These are phyloP conservation scores for Anoplius nigerrimus DNA, from an alignment of 2,888 invertebrate species.

Conservation along the genomic window DNA sequence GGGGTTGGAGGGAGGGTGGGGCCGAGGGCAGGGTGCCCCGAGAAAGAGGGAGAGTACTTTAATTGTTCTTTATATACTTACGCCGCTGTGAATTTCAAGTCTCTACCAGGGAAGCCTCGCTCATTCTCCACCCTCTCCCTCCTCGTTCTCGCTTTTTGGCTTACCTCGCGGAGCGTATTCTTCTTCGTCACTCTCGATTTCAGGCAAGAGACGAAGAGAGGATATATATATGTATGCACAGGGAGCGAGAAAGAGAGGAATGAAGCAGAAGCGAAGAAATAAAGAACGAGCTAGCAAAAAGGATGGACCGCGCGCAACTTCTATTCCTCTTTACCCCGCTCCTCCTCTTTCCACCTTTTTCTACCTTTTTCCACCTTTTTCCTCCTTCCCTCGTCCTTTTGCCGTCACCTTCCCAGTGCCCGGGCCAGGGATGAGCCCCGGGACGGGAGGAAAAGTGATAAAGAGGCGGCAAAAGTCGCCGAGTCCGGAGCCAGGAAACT, in stretches of 20 bases:
- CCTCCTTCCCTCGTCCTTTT: too few species aligned
- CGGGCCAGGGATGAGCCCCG: too few species aligned
- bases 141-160: slow-evolving; percentile 28
- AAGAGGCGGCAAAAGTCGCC: neutral
- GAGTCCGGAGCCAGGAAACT: neutral
- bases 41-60: slow-evolving; percentile 29
- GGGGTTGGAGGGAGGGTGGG: too few species aligned
- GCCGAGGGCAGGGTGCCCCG: neutral
- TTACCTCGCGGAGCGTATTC: slow-evolving; percentile 20
- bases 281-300: too few species aligned
- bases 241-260: too few species aligned
- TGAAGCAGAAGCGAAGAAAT: too few species aligned
- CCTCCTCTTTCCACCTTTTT: too few species aligned
- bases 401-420: too few species aligned
- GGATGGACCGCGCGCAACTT: too few species aligned
- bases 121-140: neutral
- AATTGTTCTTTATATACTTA: slow-evolving; percentile 55
- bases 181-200: slow-evolving; percentile 20
- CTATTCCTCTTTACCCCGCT: too few species aligned
- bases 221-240: neutral
- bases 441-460: neutral
- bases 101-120: neutral
- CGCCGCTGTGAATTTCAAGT: slow-evolving; percentile 14
- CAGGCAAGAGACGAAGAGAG: neutral
- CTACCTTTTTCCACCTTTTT: too few species aligned